Conservation (phyloP, 2,797 vertebrate species). For the Sebastes itinus region DNA sequence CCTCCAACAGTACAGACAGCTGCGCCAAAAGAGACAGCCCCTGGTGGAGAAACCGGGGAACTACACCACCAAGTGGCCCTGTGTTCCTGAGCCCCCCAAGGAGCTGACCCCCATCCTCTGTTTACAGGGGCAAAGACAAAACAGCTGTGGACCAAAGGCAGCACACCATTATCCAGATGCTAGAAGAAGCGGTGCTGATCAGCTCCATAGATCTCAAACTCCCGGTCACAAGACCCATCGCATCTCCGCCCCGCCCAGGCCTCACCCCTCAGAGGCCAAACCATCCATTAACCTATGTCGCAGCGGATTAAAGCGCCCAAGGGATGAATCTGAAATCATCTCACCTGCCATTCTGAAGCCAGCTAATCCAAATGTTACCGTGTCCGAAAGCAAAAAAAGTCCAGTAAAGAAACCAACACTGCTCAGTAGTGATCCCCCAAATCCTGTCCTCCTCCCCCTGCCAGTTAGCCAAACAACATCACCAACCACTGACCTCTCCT, state of each 20-base stretch:
- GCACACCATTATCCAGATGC: background rate
- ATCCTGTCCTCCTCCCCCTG: constrained; percentile 71
- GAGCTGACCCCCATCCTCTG: constrained; percentile 89
- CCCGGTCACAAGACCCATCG: background rate
- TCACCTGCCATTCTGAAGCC: constrained; percentile 18
- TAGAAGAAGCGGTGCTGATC: background rate
- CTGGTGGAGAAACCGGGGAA: constrained; percentile 62
- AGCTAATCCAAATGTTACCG: background rate
- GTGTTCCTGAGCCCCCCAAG: constrained; percentile 84
- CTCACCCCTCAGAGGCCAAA: constrained; percentile 3
- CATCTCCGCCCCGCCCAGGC: background rate
- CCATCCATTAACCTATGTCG: background rate
- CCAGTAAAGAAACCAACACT: constrained; percentile 41
- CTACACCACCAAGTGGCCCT: constrained; percentile 89
- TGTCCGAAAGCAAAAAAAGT: constrained; percentile 31
- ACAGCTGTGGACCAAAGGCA: background rate
- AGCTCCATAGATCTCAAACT: background rate
- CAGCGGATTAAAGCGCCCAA: constrained; percentile 11
- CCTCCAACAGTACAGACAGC: constrained; percentile 91
- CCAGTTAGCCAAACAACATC: background rate
- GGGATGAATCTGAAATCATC: constrained; percentile 5
- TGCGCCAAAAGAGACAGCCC: constrained; percentile 83
- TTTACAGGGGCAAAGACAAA: constrained; percentile 67
- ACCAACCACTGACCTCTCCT: background rate
- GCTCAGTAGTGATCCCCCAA: constrained; percentile 74